phyloP scores from a whole-genome alignment of 1,140 invertebrate species.

The Reticulitermes speratus region DNA sequence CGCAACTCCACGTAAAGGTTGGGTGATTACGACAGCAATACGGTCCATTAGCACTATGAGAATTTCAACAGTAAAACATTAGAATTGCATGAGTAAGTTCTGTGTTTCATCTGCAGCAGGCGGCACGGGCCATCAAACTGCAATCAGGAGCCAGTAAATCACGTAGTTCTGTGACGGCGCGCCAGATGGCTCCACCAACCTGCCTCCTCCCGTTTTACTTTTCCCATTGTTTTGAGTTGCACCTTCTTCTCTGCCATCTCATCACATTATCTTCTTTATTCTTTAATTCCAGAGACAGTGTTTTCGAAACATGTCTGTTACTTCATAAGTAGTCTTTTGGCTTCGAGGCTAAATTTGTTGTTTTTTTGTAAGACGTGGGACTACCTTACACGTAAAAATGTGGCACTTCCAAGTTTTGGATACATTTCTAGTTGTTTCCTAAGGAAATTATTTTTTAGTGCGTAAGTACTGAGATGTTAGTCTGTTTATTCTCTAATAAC shows the following conservation, averaged over 20 bases:
- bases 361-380: no score
- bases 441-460: no score
- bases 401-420: no score
- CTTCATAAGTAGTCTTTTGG: no score
- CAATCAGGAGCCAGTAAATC: constrained; percentile 6
- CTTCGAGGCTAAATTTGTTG: no score
- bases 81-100: constrained; percentile 1
- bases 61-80: constrained; percentile 8
- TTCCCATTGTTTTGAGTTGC: neutral
- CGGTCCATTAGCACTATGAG: neutral
- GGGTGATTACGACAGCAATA: neutral
- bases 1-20: neutral
- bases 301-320: no score
- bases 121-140: neutral
- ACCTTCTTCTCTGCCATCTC: neutral
- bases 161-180: constrained; percentile 1
- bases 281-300: no score
- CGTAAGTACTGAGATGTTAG: no score
- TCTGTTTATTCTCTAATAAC: no score
- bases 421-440: no score
- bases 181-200: constrained; percentile 4
- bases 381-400: no score
- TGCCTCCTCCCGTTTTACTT: neutral
- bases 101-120: neutral
- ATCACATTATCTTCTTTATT: neutral